phyloP scores from a whole-genome alignment of 30 jellyfish, hydroid and myxozoan genomes.

The Cassiopea xamachana region DNA sequence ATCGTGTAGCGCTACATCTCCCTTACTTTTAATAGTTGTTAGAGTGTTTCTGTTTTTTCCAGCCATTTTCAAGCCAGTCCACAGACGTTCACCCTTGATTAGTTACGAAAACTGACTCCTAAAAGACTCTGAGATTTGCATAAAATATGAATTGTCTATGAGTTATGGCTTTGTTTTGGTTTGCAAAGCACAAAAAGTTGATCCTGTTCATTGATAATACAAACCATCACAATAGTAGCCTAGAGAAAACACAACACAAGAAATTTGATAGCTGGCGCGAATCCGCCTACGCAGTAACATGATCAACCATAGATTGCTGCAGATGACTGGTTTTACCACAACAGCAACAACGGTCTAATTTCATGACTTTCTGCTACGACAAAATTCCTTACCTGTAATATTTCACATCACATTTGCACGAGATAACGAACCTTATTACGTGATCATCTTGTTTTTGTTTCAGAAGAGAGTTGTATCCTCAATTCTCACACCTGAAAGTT shows the following conservation, averaged over 20 bases:
- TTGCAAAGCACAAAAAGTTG: background rate
- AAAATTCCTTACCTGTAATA: too few relatives aligned
- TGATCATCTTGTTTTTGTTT: too few relatives aligned
- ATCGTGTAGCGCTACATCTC: constrained; percentile 43
- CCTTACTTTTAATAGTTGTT: constrained; percentile 1
- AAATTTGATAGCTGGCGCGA: background rate
- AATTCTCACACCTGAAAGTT: too few relatives aligned
- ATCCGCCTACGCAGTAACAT: constrained; percentile 1
- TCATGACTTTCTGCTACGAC: too few relatives aligned
- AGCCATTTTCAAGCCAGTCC: background rate
- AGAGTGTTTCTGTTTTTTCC: background rate
- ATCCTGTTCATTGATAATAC: background rate
- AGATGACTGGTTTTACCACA: too few relatives aligned
- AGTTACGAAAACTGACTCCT: background rate
- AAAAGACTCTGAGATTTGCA: background rate
- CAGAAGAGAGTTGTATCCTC: too few relatives aligned
- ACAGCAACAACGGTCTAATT: too few relatives aligned
- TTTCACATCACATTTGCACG: too few relatives aligned
- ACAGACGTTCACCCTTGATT: background rate
- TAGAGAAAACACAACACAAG: background rate
- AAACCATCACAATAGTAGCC: background rate
- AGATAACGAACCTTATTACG: too few relatives aligned
- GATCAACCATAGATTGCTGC: too few relatives aligned
- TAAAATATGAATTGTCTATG: background rate
- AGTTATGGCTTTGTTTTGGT: constrained; percentile 7